Percentiles rank a stretch among this genome's conserved stretches.
Conservation (phyloP, 1,140 invertebrate genomes). For the Magallana ariakensis region DNA sequence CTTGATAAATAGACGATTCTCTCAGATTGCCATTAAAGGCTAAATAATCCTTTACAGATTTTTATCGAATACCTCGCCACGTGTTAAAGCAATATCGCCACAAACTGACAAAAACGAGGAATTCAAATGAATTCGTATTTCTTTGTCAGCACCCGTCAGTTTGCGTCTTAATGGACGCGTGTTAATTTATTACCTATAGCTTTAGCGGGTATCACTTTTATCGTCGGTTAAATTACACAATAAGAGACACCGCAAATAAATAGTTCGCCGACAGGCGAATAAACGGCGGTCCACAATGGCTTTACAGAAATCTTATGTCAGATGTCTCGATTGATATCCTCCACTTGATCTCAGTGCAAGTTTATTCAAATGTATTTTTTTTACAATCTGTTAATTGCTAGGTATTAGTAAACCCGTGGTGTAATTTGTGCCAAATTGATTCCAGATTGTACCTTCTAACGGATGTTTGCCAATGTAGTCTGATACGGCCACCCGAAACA, state of each 20-base stretch:
- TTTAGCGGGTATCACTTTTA: slow-evolving; percentile 17
- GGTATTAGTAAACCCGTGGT: slow-evolving; percentile 10
- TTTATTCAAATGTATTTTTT: slow-evolving; percentile 38
- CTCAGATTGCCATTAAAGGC: too few species aligned
- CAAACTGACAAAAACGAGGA: background rate
- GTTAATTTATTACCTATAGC: slow-evolving; percentile 14
- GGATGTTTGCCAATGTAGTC: background rate
- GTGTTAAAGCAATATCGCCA: slow-evolving; percentile 10
- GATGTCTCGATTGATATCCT: background rate
- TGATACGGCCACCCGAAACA: slow-evolving; percentile 19
- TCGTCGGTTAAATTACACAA: slow-evolving; percentile 27
- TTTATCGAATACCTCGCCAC: slow-evolving; percentile 6
- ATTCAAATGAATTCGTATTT: slow-evolving; percentile 3
- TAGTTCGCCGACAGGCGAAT: slow-evolving; percentile 1
- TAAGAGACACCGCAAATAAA: slow-evolving; percentile 14
- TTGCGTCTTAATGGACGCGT: slow-evolving; percentile 14
- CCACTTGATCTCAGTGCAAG: slow-evolving; percentile 23
- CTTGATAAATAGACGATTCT: too few species aligned
- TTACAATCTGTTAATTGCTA: slow-evolving; percentile 29
- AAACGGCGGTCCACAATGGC: background rate
- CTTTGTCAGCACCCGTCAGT: slow-evolving; percentile 14
- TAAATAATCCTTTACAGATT: too few species aligned
- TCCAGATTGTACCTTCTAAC: background rate
- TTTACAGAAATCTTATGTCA: background rate
- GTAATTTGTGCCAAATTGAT: slow-evolving; percentile 25